These are phyloP conservation scores for Mercenaria mercenaria DNA, from an alignment of 1,140 invertebrate genomes.

Conservation along the genomic window DNA sequence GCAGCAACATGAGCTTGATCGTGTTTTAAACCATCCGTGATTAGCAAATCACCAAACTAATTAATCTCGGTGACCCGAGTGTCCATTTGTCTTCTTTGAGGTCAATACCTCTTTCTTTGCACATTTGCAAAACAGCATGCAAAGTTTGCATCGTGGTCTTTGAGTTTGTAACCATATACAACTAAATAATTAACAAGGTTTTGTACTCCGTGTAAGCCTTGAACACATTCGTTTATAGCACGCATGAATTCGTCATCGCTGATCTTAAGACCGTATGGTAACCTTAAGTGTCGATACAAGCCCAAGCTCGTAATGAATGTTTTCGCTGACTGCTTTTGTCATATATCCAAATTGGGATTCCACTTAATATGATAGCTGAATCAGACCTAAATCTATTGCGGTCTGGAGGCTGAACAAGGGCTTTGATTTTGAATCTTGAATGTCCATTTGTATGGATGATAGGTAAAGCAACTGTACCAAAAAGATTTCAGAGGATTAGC, in stretches of 20 bases:
- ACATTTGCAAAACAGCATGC: background rate
- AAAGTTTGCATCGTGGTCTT: conserved; percentile 51
- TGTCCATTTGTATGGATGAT: background rate
- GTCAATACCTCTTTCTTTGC: background rate
- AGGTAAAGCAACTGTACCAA: too few relatives aligned
- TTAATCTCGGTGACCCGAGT: conserved; percentile 13
- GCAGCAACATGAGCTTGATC: conserved; percentile 84
- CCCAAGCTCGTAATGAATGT: too few relatives aligned
- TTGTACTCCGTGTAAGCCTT: conserved; percentile 68
- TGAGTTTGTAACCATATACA: conserved; percentile 80
- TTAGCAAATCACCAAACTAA: conserved; percentile 54
- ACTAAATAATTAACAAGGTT: conserved; percentile 84
- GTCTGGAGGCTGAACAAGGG: background rate
- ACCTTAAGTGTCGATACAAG: too few relatives aligned
- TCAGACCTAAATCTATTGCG: too few relatives aligned
- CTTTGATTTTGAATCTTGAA: background rate
- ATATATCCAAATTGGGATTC: conserved; percentile 72
- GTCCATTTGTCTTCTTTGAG: too few relatives aligned
- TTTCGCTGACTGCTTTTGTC: conserved; percentile 70
- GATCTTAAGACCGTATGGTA: too few relatives aligned
- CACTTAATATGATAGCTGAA: too few relatives aligned
- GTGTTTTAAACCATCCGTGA: conserved; percentile 77
- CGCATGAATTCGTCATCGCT: too few relatives aligned
- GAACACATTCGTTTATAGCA: conserved; percentile 70
- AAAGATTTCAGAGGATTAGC: background rate